Evolutionary conservation across 2,888 invertebrate genomes (phyloP), one percentile per base, ranked within the genome.

Genomic region (Hydriomena furcata): DNA sequence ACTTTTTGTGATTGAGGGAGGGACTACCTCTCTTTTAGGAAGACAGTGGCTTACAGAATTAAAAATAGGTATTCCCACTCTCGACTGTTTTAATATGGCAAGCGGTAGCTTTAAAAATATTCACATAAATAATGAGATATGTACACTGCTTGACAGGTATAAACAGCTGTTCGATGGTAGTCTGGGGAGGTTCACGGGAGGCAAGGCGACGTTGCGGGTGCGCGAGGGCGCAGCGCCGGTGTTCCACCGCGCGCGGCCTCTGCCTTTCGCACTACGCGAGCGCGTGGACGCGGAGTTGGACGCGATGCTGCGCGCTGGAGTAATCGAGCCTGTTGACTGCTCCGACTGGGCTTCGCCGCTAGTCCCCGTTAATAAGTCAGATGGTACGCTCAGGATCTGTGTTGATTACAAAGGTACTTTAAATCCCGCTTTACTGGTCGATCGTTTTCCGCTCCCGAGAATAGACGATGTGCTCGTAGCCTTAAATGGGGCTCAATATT

Each of bases 201-300:
- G 55, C 13, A 34, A 32, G 27, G 58, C 52, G 6, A 25, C 25
- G 34, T 28, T 65, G 37, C 37, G 37, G 3, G 47, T 60, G 38
- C 63, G 61, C 17, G 5, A 55, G 48, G 17, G 17, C 17, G 17
- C 17, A 4, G 4, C 17, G 17, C 17, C 17, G 17, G 17, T 17
- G 17, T 17, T 3, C 17, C 17, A 17, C 17, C 58, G 59, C 38
- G 61, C 62, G 52, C 53, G 60, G 41, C 58, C 60, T 12, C 20
- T 65, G 38, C 58, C 63, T 5, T 63, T 55, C 47, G 60, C 63
- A 47, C 46, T 61, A 51, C 53, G 49, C 27, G 53, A 31, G 36
- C 59, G 50, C 17, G 60, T 65, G 7, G 64, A 65, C 28, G 57
- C 58, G 8, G 63, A 63, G 50, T 50, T 66, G 3, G 62, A 66